Conservation (phyloP, 1,140 invertebrate genomes). For the Drosophila suzukii region DNA sequence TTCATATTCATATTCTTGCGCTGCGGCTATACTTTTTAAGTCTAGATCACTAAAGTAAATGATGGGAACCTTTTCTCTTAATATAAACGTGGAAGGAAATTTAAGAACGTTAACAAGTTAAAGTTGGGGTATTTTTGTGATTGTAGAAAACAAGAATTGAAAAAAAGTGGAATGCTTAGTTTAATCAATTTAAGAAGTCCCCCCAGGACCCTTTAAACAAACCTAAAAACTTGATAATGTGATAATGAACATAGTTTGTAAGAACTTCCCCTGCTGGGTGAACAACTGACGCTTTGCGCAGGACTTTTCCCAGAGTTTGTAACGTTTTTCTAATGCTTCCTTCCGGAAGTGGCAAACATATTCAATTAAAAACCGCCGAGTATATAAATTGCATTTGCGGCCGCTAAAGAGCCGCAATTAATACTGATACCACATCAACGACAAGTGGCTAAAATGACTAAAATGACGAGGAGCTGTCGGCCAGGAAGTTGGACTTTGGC, state of each 20-base stretch:
- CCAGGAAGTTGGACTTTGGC: conserved; percentile 60
- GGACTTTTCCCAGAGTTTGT: conserved; percentile 18
- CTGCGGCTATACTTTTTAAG: not conserved
- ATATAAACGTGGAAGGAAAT: no score
- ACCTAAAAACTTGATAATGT: conserved; percentile 13
- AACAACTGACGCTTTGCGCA: conserved; percentile 20
- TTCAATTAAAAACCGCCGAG: conserved; percentile 66
- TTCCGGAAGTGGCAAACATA: conserved; percentile 69
- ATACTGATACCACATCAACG: conserved; percentile 28
- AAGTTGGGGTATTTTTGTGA: no score
- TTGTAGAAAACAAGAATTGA: no score
- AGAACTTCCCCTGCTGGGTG: conserved; percentile 5
- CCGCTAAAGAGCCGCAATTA: conserved; percentile 77
- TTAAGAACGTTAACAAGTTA: no score
- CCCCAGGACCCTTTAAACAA: not conserved
- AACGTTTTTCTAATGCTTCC: conserved; percentile 65
- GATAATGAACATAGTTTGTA: conserved; percentile 15
- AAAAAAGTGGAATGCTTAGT: not conserved
- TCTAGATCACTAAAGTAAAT: not conserved
- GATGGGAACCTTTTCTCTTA: not conserved
- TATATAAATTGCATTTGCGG: conserved; percentile 30
- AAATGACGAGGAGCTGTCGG: conserved; percentile 14
- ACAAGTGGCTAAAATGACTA: conserved; percentile 20
- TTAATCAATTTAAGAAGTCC: not conserved
- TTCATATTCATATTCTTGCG: conserved; percentile 6